These are phyloP conservation scores for Pachliopta kotzebuea DNA, from an alignment of 2,888 invertebrate genomes.

Conservation along the genomic window DNA sequence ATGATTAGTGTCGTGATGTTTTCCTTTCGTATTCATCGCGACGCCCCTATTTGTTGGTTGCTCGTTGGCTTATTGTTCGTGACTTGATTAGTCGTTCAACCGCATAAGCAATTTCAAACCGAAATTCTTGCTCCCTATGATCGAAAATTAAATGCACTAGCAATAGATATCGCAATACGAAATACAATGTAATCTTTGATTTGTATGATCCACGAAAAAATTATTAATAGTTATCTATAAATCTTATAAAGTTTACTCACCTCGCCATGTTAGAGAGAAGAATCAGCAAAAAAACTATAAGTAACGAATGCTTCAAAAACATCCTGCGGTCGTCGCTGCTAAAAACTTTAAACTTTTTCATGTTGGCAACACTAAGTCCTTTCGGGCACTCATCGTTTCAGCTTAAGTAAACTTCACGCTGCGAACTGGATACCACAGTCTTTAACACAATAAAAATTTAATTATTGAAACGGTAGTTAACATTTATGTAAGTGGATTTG, in stretches of 20 bases:
- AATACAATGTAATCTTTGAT: slow-evolving; percentile 4
- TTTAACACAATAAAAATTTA: neutral
- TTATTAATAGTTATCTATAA: slow-evolving; percentile 7
- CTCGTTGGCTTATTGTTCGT: slow-evolving; percentile 41
- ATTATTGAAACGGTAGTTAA: neutral
- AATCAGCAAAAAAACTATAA: slow-evolving; percentile 62
- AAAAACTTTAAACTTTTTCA: slow-evolving; percentile 55
- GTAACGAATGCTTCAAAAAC: slow-evolving; percentile 57
- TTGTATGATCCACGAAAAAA: slow-evolving; percentile 1
- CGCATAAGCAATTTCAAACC: slow-evolving; percentile 33
- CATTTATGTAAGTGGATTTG: neutral
- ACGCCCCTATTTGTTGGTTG: slow-evolving; percentile 45
- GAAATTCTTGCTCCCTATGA: slow-evolving; percentile 25
- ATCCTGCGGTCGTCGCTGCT: slow-evolving; percentile 62
- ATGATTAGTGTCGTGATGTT: slow-evolving; percentile 62
- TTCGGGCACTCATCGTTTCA: slow-evolving; percentile 65
- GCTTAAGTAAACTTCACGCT: slow-evolving; percentile 49
- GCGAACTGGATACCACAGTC: slow-evolving; percentile 5
- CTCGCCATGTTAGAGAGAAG: slow-evolving; percentile 66
- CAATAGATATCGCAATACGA: neutral
- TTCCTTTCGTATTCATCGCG: slow-evolving; percentile 54
- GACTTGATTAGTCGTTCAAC: slow-evolving; percentile 35
- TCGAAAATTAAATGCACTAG: slow-evolving; percentile 2
- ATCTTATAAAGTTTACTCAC: slow-evolving; percentile 48
- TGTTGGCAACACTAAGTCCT: slow-evolving; percentile 73